phyloP scores from a whole-genome alignment of 2,797 vertebrate genomes.

The Okamejei kenojei region DNA sequence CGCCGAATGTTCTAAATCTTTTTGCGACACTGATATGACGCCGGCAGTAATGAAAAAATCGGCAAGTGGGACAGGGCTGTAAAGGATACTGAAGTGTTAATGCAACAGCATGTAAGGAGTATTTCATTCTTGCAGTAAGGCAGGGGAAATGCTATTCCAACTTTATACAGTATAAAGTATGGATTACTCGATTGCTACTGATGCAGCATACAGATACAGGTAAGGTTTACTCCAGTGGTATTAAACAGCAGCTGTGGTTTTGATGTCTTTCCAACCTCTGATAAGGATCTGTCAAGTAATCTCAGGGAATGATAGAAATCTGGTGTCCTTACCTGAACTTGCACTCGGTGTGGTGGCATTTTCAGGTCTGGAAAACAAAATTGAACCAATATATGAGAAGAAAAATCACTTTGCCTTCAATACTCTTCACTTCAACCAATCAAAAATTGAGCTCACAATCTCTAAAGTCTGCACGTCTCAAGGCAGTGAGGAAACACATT shows the following conservation, averaged over 20 bases:
- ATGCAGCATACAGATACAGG: no score
- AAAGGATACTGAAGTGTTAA: neutral
- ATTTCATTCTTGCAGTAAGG: neutral
- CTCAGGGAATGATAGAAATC: neutral
- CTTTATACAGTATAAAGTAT: neutral
- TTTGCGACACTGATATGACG: no score
- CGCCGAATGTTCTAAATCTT: no score
- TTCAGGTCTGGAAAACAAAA: slow-evolving; percentile 11
- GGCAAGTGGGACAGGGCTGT: no score
- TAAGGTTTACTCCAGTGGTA: neutral
- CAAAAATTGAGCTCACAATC: neutral
- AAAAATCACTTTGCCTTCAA: neutral
- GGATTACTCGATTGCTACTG: neutral
- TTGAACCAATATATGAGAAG: neutral
- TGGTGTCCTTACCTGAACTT: neutral
- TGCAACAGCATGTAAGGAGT: neutral
- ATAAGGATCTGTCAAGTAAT: neutral
- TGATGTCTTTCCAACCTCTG: neutral
- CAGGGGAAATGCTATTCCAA: no score
- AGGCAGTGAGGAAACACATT: neutral
- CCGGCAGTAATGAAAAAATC: neutral
- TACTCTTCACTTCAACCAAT: neutral
- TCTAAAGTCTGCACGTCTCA: neutral
- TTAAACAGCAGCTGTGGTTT: neutral
- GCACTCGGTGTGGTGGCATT: neutral